phyloP scores from a whole-genome alignment of 2,113 vertebrate species.

The Tenrec ecaudatus region DNA sequence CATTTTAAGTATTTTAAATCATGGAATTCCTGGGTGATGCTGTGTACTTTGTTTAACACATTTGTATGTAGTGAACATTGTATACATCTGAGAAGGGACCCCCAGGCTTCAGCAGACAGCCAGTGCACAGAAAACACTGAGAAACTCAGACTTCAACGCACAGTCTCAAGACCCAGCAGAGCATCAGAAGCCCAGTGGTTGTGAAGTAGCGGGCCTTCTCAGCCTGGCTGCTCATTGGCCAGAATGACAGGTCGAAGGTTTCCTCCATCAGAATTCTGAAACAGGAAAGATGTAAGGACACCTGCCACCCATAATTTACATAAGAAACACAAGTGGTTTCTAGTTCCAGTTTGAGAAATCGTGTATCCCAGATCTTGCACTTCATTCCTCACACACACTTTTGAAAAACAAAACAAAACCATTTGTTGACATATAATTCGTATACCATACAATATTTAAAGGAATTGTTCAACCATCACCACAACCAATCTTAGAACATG shows the following conservation, averaged over 20 bases:
- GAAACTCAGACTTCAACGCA: background rate
- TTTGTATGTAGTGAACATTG: background rate
- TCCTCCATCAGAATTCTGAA: slow-evolving; percentile 8
- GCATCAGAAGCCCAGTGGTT: background rate
- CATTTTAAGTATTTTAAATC: slow-evolving; percentile 16
- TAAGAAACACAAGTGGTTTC: background rate
- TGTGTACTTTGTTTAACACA: background rate
- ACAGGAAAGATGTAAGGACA: slow-evolving; percentile 18
- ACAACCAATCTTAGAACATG: no score
- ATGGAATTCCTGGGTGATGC: background rate
- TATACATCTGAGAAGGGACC: background rate
- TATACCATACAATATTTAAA: no score
- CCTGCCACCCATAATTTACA: background rate
- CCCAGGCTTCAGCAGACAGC: background rate
- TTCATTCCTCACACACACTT: no score
- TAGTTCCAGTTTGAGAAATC: slow-evolving; percentile 41
- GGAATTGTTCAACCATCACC: no score
- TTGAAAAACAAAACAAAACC: no score
- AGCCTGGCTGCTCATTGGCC: background rate
- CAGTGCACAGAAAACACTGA: slow-evolving; percentile 27
- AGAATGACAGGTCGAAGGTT: background rate
- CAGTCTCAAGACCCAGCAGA: background rate
- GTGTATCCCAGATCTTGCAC: background rate
- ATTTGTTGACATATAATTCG: no score
- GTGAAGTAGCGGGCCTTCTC: background rate